phyloP scores from a whole-genome alignment of 2,888 invertebrate species.

The Aromia moschata region DNA sequence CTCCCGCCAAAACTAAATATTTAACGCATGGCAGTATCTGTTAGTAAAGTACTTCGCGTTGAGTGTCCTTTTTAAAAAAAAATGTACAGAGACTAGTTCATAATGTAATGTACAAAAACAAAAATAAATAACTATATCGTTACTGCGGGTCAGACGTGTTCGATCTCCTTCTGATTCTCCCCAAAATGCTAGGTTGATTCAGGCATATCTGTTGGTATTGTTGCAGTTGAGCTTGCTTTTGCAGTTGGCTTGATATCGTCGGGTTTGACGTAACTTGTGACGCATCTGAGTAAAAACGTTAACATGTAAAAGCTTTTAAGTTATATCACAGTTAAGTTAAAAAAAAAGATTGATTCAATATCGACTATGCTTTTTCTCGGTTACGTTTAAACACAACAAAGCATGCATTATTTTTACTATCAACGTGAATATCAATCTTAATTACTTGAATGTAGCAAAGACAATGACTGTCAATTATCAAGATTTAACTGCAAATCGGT shows the following conservation, averaged over 20 bases:
- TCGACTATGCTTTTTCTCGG: no score
- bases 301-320: constrained; percentile 34
- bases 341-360: no score
- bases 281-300: constrained; percentile 53
- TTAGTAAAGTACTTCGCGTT: constrained; percentile 40
- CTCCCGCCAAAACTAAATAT: constrained; percentile 27
- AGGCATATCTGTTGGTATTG: constrained; percentile 59
- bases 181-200: constrained; percentile 54
- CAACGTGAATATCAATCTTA: constrained; percentile 20
- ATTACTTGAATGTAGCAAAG: constrained; percentile 21
- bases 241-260: constrained; percentile 52
- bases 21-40: constrained; percentile 40
- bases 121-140: constrained; percentile 43
- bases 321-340: constrained; percentile 43
- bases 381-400: constrained; percentile 37
- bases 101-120: constrained; percentile 42
- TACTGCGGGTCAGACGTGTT: constrained; percentile 59
- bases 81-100: constrained; percentile 43
- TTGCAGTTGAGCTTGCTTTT: constrained; percentile 59
- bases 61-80: constrained; percentile 33
- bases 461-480: constrained; percentile 51
- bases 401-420: constrained; percentile 46
- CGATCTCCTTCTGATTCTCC: constrained; percentile 58
- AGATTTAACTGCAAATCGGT: constrained; percentile 59
- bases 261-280: constrained; percentile 52